A percentile compares a stretch with the other conserved stretches of the same genome.
phyloP scores from a whole-genome alignment of 2,113 vertebrate genomes.

The Etheostoma spectabile region DNA sequence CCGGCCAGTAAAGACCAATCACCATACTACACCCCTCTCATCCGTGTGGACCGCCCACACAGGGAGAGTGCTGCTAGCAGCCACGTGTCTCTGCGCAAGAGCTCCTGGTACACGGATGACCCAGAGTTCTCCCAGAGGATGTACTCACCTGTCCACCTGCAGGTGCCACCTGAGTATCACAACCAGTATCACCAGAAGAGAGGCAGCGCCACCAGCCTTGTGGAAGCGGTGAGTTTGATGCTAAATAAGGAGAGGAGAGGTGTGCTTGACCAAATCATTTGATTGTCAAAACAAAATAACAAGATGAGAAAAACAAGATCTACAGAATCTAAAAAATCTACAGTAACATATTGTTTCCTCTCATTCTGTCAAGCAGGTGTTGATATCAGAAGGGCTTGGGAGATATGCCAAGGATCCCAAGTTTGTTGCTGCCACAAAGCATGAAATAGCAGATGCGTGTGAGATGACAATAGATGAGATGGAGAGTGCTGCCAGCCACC shows the following conservation, averaged over 20 bases:
- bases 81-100: conserved; percentile 91
- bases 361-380: conserved; percentile 84
- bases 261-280: not conserved
- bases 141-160: conserved; percentile 92
- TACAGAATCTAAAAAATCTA: not conserved
- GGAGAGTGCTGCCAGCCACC: conserved; percentile 97
- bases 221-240: conserved; percentile 92
- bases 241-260: not conserved
- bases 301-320: conserved; percentile 12
- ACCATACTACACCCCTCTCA: conserved; percentile 94
- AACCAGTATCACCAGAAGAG: conserved; percentile 96
- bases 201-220: conserved; percentile 95
- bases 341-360: conserved; percentile 10
- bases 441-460: conserved; percentile 97
- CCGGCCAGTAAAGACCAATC: conserved; percentile 90
- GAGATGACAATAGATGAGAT: conserved; percentile 99
- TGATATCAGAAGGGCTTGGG: conserved; percentile 98
- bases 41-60: conserved; percentile 92
- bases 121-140: conserved; percentile 90
- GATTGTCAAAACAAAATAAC: conserved; percentile 9
- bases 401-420: conserved; percentile 97
- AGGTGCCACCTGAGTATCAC: conserved; percentile 92
- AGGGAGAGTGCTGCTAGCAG: conserved; percentile 89
- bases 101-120: conserved; percentile 98
- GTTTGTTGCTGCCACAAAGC: conserved; percentile 97